Evolutionary conservation across 2,888 invertebrate species (phyloP).

Genomic region (Heliconius ethilla): DNA sequence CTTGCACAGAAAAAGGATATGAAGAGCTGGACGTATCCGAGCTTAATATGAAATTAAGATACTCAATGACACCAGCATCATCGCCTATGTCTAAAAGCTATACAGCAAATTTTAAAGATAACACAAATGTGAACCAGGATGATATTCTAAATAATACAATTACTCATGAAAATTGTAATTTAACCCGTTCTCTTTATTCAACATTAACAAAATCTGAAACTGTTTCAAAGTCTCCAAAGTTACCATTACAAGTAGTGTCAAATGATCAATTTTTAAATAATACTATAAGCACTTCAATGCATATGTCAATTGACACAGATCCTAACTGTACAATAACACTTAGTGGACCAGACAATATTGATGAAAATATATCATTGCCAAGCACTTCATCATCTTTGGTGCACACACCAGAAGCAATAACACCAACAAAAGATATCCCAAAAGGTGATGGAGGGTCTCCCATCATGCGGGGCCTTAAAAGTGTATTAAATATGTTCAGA

Average conservation of each 20-base stretch:
- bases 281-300: constrained; percentile 53
- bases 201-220: constrained; percentile 60
- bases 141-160: constrained; percentile 52
- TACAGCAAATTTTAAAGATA: constrained; percentile 59
- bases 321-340: constrained; percentile 59
- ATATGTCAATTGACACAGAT: constrained; percentile 54
- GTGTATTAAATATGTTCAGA: constrained; percentile 73
- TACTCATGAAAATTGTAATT: constrained; percentile 56
- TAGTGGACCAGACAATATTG: constrained; percentile 54
- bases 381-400: constrained; percentile 66
- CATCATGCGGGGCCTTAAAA: constrained; percentile 73
- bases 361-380: constrained; percentile 65
- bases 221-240: constrained; percentile 58
- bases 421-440: constrained; percentile 68
- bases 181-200: constrained; percentile 67
- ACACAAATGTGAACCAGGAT: constrained; percentile 54
- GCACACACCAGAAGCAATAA: constrained; percentile 71
- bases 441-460: constrained; percentile 68
- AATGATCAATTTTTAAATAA: constrained; percentile 56
- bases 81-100: constrained; percentile 76
- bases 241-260: constrained; percentile 62
- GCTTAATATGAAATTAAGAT: constrained; percentile 74
- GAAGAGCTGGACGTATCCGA: constrained; percentile 75
- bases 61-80: constrained; percentile 68
- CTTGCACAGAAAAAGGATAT: constrained; percentile 72